Evolutionary conservation across 1,140 invertebrate species (phyloP), one percentile per base, ranked within the genome.

Genomic region (Platorchestia sp.): DNA sequence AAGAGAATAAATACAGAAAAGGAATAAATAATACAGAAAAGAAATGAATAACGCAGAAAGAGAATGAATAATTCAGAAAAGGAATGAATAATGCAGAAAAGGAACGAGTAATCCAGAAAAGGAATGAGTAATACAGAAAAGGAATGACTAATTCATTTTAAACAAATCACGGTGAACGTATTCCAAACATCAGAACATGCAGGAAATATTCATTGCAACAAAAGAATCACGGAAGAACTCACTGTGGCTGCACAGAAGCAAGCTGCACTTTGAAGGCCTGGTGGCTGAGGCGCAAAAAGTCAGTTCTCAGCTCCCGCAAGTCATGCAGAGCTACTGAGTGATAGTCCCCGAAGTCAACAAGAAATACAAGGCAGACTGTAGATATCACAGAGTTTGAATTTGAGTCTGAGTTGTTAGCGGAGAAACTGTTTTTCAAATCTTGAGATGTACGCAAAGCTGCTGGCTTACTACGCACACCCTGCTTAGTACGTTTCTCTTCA

Each of bases 211-310:
- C 19, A 51, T 51, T 51, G 19, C 47, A 51, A 6, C 19, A 51
- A 51, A 19, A 51, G 36, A 75, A 75, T 75, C 19, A 6, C 59
- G 36, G 1, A 75, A 22, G 16, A 89, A 45, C 91, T 93, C 43
- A 93, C 91, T 47, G 16, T 44, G 91, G 91, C 19, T 44, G 3
- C 44, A 93, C 91, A 10, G 3, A 10, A 44, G 91, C 91, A 44
- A 93, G 91, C 91, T 93, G 91, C 43, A 93, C 91, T 47, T 93
- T 93, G 91, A 93, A 93, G 91, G 91, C 91, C 45, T 93, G 91
- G 40, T 93, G 91, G 40, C 91, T 93, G 19, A 93, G 91, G 45
- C 91, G 91, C 45, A 93, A 41, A 36, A 93, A 93, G 47, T 93
- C 91, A 40, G 43, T 90, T 27, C 87, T 90, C 87, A 90, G 44